Evolutionary conservation across 2,113 vertebrate genomes (phyloP), one percentile per base, ranked within the genome.

Genomic region (Nannobrachium achirus): DNA sequence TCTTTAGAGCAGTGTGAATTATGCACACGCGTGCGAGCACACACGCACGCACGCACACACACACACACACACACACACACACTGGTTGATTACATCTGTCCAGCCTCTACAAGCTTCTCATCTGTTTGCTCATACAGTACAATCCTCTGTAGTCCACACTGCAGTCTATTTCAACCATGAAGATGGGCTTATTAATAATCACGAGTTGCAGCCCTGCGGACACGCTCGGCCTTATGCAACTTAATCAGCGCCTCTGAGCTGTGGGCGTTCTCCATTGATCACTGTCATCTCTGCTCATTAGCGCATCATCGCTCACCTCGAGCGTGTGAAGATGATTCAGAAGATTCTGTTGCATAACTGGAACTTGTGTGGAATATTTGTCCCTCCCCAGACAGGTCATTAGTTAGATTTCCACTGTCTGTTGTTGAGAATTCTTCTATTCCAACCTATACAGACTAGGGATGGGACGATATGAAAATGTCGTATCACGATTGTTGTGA

Each of bases 371-470:
- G 57, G 64, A 80, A 73, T 81, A 61, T 76, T 53, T 58, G 41
- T 67, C 13, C 8, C 57, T 81, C 81, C 76, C 82, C 44, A 13
- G 79, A 68, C 77, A 80, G 75, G 71, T 83, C 84, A 80, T 88
- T 90, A 86, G 72, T 65, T 52, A 66, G 70, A 71, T 69, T 57
- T 66, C 69, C 71, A 57, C 61, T 56, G 63, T 52, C n/a, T 52
- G 50, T 52, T 52, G 16, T 4, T 52, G 4, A 52, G 8, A 33
- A 33, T 33, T 33, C 65, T 78, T 64, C 25, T 66, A 19, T 11
- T n/a, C n/a, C n/a, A n/a, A n/a, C n/a, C n/a, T n/a, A n/a, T n/a
- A n/a, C n/a, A n/a, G n/a, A n/a, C n/a, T n/a, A n/a, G n/a, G n/a
- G n/a, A n/a, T n/a, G n/a, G n/a, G n/a, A n/a, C n/a, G n/a, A n/a